phyloP scores from a whole-genome alignment of 1,140 invertebrate species.

The Andricus grossulariae region DNA sequence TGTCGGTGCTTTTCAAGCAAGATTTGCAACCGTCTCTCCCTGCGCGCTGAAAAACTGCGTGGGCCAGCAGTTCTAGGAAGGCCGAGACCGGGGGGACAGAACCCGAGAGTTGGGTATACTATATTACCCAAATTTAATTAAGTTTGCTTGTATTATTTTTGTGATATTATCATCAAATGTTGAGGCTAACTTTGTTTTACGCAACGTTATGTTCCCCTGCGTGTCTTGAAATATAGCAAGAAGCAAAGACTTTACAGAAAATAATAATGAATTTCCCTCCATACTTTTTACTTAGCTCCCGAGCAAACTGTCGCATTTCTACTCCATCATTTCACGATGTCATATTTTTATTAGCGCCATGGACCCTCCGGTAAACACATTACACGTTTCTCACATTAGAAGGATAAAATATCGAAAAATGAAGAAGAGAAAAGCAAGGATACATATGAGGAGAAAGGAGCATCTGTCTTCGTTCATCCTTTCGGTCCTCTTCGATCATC shows the following conservation, averaged over 20 bases:
- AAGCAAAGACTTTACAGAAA: not conserved
- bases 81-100: no score
- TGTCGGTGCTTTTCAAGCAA: no score
- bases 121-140: no score
- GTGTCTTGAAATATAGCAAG: not conserved
- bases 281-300: slow-evolving; percentile 1
- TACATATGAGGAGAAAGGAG: slow-evolving; percentile 42
- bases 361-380: slow-evolving; percentile 50
- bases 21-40: no score
- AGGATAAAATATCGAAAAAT: slow-evolving; percentile 47
- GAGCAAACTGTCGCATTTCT: slow-evolving; percentile 18
- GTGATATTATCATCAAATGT: no score
- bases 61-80: no score
- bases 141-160: no score
- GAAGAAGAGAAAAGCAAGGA: slow-evolving; percentile 37
- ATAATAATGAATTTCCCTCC: not conserved
- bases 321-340: slow-evolving; percentile 55
- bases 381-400: slow-evolving; percentile 59
- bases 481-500: slow-evolving; percentile 7
- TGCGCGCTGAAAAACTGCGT: no score
- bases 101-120: no score
- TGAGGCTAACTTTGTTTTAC: no score
- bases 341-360: slow-evolving; percentile 54
- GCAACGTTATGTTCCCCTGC: not conserved
- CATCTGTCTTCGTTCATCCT: not conserved